Evolutionary conservation across 2,113 vertebrate genomes (phyloP).

Genomic region (Hypomesus transpacificus): DNA sequence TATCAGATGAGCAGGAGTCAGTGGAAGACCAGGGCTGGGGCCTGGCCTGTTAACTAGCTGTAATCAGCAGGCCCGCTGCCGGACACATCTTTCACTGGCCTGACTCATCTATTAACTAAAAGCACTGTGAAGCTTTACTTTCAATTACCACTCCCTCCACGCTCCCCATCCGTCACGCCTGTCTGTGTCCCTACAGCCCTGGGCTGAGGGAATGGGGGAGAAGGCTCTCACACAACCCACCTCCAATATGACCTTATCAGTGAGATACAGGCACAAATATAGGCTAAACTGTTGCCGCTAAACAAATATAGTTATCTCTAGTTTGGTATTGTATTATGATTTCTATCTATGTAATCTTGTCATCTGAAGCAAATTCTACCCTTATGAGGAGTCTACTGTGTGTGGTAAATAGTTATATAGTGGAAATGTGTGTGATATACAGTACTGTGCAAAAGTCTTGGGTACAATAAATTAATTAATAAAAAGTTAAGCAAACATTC

Average conservation of each 20-base stretch:
- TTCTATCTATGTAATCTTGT: no score
- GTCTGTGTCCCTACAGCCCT: slow-evolving; percentile 63
- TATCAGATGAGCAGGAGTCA: slow-evolving; percentile 59
- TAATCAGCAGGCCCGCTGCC: slow-evolving; percentile 65
- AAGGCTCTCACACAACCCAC: neutral
- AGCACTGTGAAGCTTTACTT: slow-evolving; percentile 72
- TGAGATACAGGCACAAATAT: neutral
- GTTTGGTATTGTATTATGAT: no score
- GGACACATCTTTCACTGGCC: slow-evolving; percentile 71
- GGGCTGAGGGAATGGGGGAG: slow-evolving; percentile 17
- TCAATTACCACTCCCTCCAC: slow-evolving; percentile 74
- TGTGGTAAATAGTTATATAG: no score
- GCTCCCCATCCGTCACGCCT: slow-evolving; percentile 66
- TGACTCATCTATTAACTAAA: slow-evolving; percentile 79
- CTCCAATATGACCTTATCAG: neutral
- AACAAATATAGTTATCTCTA: no score
- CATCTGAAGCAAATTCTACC: no score
- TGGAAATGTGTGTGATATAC: no score
- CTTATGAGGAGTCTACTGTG: no score
- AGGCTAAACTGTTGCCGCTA: no score
- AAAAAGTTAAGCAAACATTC: no score
- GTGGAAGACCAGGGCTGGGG: slow-evolving; percentile 18
- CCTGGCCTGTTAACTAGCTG: slow-evolving; percentile 61
- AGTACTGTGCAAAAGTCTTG: no score
- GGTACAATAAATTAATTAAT: no score